Evolutionary conservation across 2,797 vertebrate genomes (phyloP), one percentile per base, ranked within the genome.

Genomic region (Schizopygopsis malacanthus): DNA sequence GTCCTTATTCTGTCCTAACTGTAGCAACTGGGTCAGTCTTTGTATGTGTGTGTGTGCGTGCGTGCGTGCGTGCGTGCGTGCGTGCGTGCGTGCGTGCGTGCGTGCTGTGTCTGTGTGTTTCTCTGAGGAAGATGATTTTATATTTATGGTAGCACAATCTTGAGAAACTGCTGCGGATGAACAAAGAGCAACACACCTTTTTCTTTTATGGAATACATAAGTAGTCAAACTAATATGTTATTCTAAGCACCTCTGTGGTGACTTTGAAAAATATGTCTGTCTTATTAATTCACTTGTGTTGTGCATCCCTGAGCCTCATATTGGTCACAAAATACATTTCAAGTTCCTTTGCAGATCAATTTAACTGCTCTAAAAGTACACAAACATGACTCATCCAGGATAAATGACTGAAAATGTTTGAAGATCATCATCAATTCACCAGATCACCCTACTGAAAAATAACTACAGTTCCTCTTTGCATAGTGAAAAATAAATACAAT

Each of bases 401-500:
- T 61, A 39, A 54, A 9, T 7, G 6, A 12, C 18, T 22, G 13
- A 43, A 73, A 75, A 65, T 83, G 3, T 65, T 77, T 71, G 28
- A 28, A 39, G 43, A 81, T 69, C 18, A 81, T 69, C 18, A 81
- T 67, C 72, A 16, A 47, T 41, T n/a, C 45, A 67, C 67, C 8
- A 25, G 59, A 77, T 67, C n/a, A 43, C 37, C 18, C 11, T 6
- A 18, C n/a, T 77, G 75, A 61, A 63, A 47, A 73, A 73, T 47
- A 83, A 73, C 54, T 37, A 45, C 25, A 47, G 54, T 16, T 83
- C 41, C 41, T 47, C 69, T 61, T 37, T 76, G 59, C 72, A 69
- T 69, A 69, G 59, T 69, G 61, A 67, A 77, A 45, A 83, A 39
- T 72, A 82, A 72, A 56, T 43, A 65, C 15, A 18, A 33, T 72